These are phyloP conservation scores for Sebastes hubbsi DNA, from an alignment of 2,797 vertebrate genomes.

Conservation along the genomic window DNA sequence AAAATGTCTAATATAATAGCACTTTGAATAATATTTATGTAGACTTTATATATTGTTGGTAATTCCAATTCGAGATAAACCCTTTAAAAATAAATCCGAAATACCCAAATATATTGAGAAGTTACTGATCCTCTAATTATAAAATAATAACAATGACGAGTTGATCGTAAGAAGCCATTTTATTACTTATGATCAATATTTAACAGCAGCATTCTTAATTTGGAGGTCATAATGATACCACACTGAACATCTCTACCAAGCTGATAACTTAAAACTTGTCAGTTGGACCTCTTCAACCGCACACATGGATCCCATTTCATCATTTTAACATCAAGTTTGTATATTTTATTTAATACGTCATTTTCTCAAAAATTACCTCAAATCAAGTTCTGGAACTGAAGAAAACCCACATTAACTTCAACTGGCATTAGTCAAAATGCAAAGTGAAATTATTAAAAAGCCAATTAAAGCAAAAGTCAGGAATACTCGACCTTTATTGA, in stretches of 20 bases:
- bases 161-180: neutral
- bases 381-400: neutral
- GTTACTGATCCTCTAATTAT: too few relatives aligned
- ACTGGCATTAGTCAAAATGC: neutral
- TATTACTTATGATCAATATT: neutral
- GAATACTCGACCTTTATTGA: slow-evolving; percentile 38
- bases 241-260: neutral
- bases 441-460: neutral
- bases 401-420: neutral
- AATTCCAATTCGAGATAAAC: too few relatives aligned
- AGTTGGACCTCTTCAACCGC: neutral
- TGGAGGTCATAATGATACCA: neutral
- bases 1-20: too few relatives aligned
- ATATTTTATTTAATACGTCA: neutral
- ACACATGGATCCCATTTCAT: neutral
- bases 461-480: neutral
- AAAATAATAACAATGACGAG: neutral
- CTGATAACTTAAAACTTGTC: neutral
- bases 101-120: too few relatives aligned
- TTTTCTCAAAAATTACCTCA: neutral
- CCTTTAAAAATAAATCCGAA: too few relatives aligned
- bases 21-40: too few relatives aligned
- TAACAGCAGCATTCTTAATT: neutral
- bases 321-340: neutral
- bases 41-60: too few relatives aligned